phyloP scores from a whole-genome alignment of 2,113 vertebrate genomes.

The Nannospalax galili region DNA sequence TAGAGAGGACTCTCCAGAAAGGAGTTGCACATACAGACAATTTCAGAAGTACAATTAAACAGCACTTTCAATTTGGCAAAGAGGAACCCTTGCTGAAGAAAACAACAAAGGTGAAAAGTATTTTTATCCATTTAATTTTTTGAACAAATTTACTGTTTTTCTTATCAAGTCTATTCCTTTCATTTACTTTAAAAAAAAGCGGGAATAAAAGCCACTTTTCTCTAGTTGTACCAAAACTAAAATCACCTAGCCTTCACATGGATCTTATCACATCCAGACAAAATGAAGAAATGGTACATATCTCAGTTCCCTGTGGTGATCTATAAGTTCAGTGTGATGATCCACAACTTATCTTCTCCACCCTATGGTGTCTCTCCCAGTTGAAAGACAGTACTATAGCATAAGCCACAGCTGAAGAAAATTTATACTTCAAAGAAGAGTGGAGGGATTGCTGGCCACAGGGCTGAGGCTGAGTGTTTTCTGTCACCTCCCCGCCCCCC shows the following conservation, averaged over 20 bases:
- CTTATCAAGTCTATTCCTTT: not conserved
- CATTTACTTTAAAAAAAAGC: too few species aligned
- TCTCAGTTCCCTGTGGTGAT: not conserved
- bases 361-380: not conserved
- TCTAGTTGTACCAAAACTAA: not conserved
- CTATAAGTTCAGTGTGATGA: not conserved
- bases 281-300: slow-evolving; percentile 23
- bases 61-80: not conserved
- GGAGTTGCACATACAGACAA: not conserved
- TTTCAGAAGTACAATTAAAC: slow-evolving; percentile 23
- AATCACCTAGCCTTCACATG: not conserved
- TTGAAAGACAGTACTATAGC: not conserved
- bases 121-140: not conserved
- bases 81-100: slow-evolving; percentile 26
- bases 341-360: not conserved
- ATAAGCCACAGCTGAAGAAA: not conserved
- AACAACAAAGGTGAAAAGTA: not conserved
- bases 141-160: slow-evolving; percentile 7
- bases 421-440: not conserved
- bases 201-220: not conserved
- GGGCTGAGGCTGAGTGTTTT: not conserved
- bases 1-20: not conserved
- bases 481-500: not conserved
- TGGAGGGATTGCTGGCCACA: not conserved
- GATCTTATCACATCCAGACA: not conserved